Conservation (phyloP, 2,888 invertebrate genomes). For the Papilio gigon region DNA sequence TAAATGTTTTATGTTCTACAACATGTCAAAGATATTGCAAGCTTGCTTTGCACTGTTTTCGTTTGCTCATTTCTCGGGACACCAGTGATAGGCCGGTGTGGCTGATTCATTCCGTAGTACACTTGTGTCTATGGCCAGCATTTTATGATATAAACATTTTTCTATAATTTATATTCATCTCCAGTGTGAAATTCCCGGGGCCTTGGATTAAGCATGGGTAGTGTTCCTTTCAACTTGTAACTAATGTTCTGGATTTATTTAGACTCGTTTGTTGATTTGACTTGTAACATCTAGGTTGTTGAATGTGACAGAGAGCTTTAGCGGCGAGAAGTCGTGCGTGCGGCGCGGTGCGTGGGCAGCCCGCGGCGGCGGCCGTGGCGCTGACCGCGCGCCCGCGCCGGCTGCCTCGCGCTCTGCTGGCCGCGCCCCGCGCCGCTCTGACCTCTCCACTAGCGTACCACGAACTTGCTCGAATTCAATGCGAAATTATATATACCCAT, state of each 20-base stretch:
- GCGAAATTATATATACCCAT: too few species aligned
- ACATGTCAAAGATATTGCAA: not conserved
- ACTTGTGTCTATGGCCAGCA: not conserved
- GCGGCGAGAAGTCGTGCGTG: constrained; percentile 53
- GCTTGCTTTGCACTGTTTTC: not conserved
- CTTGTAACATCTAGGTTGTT: constrained; percentile 22
- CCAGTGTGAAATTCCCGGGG: too few species aligned
- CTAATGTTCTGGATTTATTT: not conserved
- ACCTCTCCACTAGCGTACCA: constrained; percentile 1
- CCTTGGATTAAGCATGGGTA: not conserved
- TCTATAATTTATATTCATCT: not conserved
- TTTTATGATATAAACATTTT: not conserved
- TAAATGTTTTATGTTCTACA: not conserved
- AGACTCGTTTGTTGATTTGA: not conserved
- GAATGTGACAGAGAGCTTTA: constrained; percentile 68
- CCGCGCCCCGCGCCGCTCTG: constrained; percentile 43
- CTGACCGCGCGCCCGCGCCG: constrained; percentile 58
- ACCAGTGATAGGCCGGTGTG: too few species aligned
- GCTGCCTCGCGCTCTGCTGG: constrained; percentile 57
- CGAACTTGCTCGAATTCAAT: too few species aligned
- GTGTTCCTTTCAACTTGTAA: not conserved
- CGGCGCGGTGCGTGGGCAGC: constrained; percentile 59
- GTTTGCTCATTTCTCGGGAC: too few species aligned
- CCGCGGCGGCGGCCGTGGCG: constrained; percentile 76
- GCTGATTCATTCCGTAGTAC: too few species aligned